Conservation (phyloP, 23 tunicate species). For the Styela plicata region DNA sequence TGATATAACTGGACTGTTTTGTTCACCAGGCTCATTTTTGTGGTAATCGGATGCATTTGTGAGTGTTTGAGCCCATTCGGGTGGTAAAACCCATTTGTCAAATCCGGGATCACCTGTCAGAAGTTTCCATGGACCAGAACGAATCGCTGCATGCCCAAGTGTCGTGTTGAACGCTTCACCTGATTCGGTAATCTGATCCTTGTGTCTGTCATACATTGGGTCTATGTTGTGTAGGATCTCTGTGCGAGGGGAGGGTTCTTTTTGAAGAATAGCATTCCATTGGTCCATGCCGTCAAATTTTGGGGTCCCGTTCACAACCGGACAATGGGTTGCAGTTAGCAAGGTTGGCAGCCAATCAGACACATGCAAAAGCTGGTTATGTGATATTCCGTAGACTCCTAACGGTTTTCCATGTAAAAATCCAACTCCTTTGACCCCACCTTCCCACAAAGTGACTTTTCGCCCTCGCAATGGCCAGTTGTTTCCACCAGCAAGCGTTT, state of each 20-base stretch:
- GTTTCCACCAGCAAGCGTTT: slow-evolving; percentile 84
- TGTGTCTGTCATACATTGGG: slow-evolving; percentile 31
- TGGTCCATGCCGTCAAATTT: slow-evolving; percentile 81
- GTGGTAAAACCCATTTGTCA: slow-evolving; percentile 64
- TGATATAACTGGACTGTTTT: slow-evolving; percentile 50
- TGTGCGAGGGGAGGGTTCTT: slow-evolving; percentile 36
- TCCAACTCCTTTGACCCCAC: slow-evolving; percentile 84
- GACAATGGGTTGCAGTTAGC: slow-evolving; percentile 58
- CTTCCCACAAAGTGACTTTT: slow-evolving; percentile 89
- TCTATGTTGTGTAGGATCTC: slow-evolving; percentile 83
- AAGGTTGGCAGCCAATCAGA: slow-evolving; percentile 96
- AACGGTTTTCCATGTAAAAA: slow-evolving; percentile 76
- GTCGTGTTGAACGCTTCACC: slow-evolving; percentile 48
- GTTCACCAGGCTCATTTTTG: background rate
- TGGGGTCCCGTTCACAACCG: slow-evolving; percentile 50
- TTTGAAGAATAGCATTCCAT: slow-evolving; percentile 50
- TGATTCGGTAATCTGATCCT: background rate
- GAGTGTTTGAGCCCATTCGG: slow-evolving; percentile 47
- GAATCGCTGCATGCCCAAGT: slow-evolving; percentile 66
- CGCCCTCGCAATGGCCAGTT: slow-evolving; percentile 86
- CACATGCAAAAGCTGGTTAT: slow-evolving; percentile 66
- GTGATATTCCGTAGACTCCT: slow-evolving; percentile 27
- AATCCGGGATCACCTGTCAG: slow-evolving; percentile 83
- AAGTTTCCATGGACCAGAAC: slow-evolving; percentile 83
- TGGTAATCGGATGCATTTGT: background rate